Evolutionary conservation across 2,797 vertebrate genomes (phyloP), one percentile per base, ranked within the genome.

Genomic region (Anisognathus igniventris): DNA sequence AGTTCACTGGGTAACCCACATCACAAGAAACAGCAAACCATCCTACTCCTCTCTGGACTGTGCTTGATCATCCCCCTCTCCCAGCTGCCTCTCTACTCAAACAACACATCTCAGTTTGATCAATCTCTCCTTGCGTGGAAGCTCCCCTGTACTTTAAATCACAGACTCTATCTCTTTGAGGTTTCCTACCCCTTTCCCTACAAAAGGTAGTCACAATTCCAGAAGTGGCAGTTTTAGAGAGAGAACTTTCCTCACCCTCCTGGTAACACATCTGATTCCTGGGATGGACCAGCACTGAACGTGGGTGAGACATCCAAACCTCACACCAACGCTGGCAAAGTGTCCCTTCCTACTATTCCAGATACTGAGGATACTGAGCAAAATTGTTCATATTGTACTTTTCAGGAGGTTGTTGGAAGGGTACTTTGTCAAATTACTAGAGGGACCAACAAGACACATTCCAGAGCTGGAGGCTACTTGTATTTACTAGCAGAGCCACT

Each of bases 401-500:
- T 93, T 37, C 77, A 91, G 62, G 20, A 95, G 70, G 56, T 14
- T 96, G 51, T 74, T 94, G 33, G 58, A 72, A 91, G 73, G 33
- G 67, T 61, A 64, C 51, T 84, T 83, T 73, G 66, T 88, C 87
- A 95, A 93, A 92, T 78, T 86, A 91, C 89, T 66, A 30, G 44
- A 81, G 82, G 70, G 62, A 91, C 81, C 62, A 75, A 92, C 66
- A 81, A 50, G 66, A 88, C 79, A 62, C 19, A 48, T 68, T 48
- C 44, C 10, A 22, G 73, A 91, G 85, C 87, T 91, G 31, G n/a
- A 15, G 76, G 85, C 64, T 88, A 91, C 89, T 86, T 76, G 76
- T 89, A 88, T 95, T 94, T 95, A 90, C 74, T 70, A 90, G 66
- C 48, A 80, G 79, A 93, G 61, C 58, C 50, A 62, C 82, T 60